Evolutionary conservation across 2,113 vertebrate species (phyloP), one percentile per base, ranked within the genome.

Genomic region (Jacana jacana): DNA sequence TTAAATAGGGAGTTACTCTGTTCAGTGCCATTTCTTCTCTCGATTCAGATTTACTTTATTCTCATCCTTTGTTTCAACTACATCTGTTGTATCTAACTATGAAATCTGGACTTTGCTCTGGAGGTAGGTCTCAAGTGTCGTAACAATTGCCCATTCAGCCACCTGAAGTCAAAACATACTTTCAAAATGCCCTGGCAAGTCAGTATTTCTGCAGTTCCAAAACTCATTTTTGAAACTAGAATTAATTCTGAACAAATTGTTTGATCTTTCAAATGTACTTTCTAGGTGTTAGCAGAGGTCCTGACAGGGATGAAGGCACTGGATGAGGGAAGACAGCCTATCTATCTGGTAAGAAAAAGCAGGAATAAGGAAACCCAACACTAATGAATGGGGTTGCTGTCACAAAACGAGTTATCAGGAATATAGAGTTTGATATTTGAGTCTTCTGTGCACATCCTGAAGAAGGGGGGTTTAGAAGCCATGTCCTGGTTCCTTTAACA

Each of bases 281-380:
- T 54, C 33, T 80, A 98, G 98, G 98, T 98, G 27, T 92, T 98
- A 83, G 98, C 98, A 17, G 98, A 98, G 92, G 87, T 97, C 33
- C 72, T 98, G 86, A 98, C 98, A 2, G 98, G 98, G 55, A 81
- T 97, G 22, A 98, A 98, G 48, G 97, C 98, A 1, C 55, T 97
- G 89, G 98, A 98, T 91, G 97, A 96, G 46, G 54, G 69, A 79
- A 97, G 98, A 44, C 88, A 95, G 13, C 98, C 98, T 0, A 30
- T 97, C 49, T 98, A 98, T 75, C 91, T 98, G 98, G 98, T 98
- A 97, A 97, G 98, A 61, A 73, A 81, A 44, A 77, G 24, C 23
- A 51, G 57, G 33, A 86, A 23, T 58, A 64, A 63, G 19, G 20
- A 64, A 35, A 9, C 55, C 10, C 17, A 55, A 3, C 30, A 31